phyloP scores from a whole-genome alignment of 2,888 invertebrate genomes.

The Ophion ellenae region DNA sequence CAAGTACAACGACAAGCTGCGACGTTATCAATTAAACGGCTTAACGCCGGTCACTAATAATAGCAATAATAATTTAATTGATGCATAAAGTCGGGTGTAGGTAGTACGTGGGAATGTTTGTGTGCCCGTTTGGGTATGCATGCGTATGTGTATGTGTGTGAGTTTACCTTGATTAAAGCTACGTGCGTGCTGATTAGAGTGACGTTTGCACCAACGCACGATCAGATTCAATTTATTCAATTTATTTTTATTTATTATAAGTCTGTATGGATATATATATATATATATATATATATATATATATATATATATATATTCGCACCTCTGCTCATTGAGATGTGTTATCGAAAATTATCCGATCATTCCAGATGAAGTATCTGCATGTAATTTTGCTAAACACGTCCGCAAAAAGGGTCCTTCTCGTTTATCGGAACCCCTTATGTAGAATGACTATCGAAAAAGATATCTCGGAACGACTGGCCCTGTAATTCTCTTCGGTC shows the following conservation, averaged over 20 bases:
- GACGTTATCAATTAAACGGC: constrained; percentile 61
- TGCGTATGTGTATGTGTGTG: constrained; percentile 6
- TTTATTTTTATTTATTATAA: constrained; percentile 36
- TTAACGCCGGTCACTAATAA: constrained; percentile 48
- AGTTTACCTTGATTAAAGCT: constrained; percentile 35
- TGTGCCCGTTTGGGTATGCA: constrained; percentile 1
- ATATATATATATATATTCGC: constrained; percentile 11
- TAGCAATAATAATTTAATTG: constrained; percentile 61
- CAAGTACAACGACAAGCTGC: constrained; percentile 27
- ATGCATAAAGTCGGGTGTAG: constrained; percentile 31
- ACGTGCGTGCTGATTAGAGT: constrained; percentile 52
- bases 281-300: not conserved
- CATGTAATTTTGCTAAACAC: constrained; percentile 17
- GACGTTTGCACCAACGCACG: constrained; percentile 37
- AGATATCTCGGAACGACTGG: not conserved
- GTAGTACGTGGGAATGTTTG: not conserved
- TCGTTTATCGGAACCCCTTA: constrained; percentile 4
- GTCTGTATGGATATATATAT: constrained; percentile 1
- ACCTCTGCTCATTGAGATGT: constrained; percentile 26
- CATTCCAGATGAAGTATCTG: constrained; percentile 42
- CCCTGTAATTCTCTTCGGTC: not conserved
- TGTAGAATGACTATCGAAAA: not conserved
- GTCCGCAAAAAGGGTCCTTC: not conserved
- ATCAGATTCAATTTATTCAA: constrained; percentile 44
- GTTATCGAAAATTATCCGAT: constrained; percentile 49